These are phyloP conservation scores for Diadegma fenestrale DNA, from an alignment of 2,888 invertebrate genomes.

Conservation along the genomic window DNA sequence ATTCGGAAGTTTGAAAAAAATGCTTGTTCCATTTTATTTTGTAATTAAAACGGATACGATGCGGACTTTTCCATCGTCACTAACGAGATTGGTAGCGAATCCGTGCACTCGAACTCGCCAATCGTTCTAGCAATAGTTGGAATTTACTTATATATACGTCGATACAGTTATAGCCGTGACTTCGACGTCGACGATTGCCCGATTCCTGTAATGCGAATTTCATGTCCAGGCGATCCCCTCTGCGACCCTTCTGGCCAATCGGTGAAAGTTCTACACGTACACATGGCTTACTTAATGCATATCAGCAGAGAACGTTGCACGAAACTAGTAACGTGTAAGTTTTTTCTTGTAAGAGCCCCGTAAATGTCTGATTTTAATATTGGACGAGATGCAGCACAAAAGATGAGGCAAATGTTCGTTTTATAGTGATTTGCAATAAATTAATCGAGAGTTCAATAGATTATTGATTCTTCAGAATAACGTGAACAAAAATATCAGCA, in stretches of 20 bases:
- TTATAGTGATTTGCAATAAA: not conserved
- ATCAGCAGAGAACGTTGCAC: constrained; percentile 18
- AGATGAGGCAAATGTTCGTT: not conserved
- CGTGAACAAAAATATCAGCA: not conserved
- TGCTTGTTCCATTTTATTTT: constrained; percentile 3
- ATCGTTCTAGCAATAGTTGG: constrained; percentile 35
- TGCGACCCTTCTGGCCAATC: constrained; percentile 58
- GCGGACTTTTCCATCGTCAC: constrained; percentile 26
- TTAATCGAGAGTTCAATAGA: constrained; percentile 9
- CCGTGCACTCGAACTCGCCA: constrained; percentile 13
- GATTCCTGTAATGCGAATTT: constrained; percentile 71
- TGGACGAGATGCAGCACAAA: constrained; percentile 29
- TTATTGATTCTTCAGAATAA: not conserved
- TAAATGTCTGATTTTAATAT: constrained; percentile 9
- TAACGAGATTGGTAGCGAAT: constrained; percentile 50
- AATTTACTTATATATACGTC: constrained; percentile 29
- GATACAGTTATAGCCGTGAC: constrained; percentile 5
- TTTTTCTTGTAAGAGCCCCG: constrained; percentile 21
- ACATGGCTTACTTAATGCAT: constrained; percentile 24
- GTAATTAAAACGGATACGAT: constrained; percentile 41
- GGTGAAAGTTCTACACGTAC: constrained; percentile 22
- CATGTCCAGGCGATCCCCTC: constrained; percentile 63
- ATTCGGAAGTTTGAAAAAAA: not conserved
- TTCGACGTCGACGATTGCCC: constrained; percentile 61
- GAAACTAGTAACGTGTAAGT: not conserved